phyloP scores from a whole-genome alignment of 2,888 invertebrate species.

The Aethes cnicana region DNA sequence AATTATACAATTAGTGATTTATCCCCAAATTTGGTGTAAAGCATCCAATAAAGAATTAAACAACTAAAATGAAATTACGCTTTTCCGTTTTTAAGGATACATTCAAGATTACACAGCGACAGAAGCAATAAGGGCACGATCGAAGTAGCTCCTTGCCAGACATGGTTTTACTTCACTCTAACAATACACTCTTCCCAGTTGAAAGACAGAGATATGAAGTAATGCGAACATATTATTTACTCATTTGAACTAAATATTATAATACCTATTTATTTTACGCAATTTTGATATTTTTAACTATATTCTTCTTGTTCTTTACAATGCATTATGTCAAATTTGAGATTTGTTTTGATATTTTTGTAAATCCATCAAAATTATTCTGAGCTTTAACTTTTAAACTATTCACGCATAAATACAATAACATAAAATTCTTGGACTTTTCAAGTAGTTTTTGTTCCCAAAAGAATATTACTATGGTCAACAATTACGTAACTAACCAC shows the following conservation, averaged over 20 bases:
- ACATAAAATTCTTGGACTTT: neutral
- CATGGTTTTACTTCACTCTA: conserved; percentile 4
- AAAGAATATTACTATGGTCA: no score
- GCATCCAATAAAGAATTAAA: neutral
- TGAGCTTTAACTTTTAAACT: neutral
- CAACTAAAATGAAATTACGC: conserved; percentile 30
- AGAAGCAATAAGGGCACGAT: conserved; percentile 11
- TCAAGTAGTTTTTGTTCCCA: no score
- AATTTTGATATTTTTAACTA: no score
- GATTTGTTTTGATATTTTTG: no score
- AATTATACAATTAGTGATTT: conserved; percentile 5
- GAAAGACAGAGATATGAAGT: conserved; percentile 5
- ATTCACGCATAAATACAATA: neutral
- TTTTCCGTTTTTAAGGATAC: conserved; percentile 42
- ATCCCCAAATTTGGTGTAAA: neutral
- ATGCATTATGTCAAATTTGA: no score
- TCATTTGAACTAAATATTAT: no score
- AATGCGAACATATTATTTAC: no score
- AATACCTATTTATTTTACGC: no score
- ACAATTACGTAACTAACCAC: conserved; percentile 25
- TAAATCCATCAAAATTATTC: no score
- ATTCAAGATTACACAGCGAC: conserved; percentile 29
- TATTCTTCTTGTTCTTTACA: no score
- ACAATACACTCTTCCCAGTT: neutral
- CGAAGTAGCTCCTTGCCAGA: conserved; percentile 2